Base-by-base conservation (phyloP, 2,113 vertebrate species). In the Dryoscopus gambensis region DNA sequence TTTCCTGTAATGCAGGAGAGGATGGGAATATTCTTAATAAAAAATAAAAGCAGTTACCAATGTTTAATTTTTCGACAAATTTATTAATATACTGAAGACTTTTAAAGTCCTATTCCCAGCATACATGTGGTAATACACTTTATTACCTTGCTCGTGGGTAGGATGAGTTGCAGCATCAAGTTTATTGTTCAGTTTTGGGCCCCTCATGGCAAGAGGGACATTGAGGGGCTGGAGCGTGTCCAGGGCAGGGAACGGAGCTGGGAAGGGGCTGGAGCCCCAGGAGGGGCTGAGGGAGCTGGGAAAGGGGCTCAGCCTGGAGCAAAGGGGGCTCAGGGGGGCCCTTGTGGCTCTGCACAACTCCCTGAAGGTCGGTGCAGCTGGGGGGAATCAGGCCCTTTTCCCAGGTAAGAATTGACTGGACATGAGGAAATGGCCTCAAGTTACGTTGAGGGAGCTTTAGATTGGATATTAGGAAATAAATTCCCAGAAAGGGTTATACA, bases 1-100 rank as follows among this genome's bases (percentile, higher is more conserved):
- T 91, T 95, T 96, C 90, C 91, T 94, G 95, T 93, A 96, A 94
- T 46, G 15, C 44, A 56, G 49, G n/a, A 85, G 35, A 82, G 5
- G 19, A 47, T 42, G n/a, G 35, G n/a, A 87, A 56, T 24, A 33
- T 30, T 65, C 44, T 53, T 47, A 81, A 86, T 65, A 67, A 94
- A 93, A 68, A 67, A 49, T n/a, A n/a, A 8, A 86, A 89, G 42
- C 14, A 31, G 52, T 56, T 87, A 93, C 18, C 9, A 74, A 7
- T 31, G 30, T 55, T 88, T 80, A 85, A 64, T 44, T 93, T 84
- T 94, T 25, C 40, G 73, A 70, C n/a, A 60, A 56, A 87, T 90
- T 47, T 81, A 40, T 65, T 59, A 56, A 56, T 39, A 47, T 15
- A 24, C 6, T 59, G 28, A 25, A 74, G 37, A 65, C 19, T 83